Evolutionary conservation across 2,888 invertebrate genomes (phyloP).

Genomic region (Abrostola tripartita): DNA sequence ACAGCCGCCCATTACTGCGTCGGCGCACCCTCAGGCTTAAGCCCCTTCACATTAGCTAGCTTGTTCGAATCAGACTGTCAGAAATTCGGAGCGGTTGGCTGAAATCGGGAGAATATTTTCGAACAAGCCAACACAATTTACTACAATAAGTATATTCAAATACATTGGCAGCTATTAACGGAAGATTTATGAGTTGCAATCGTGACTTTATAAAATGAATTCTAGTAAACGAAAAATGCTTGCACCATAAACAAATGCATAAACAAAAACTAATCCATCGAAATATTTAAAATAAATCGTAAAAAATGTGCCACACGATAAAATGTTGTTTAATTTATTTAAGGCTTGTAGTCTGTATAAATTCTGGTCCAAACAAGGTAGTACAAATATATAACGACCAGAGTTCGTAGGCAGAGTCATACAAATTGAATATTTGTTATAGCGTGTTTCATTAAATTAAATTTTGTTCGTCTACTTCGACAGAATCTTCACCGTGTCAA

Average conservation of each 20-base stretch:
- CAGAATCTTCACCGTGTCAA: constrained; percentile 44
- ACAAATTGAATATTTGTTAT: constrained; percentile 33
- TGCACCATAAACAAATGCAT: too few species aligned
- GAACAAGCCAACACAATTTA: not conserved
- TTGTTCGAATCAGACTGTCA: constrained; percentile 46
- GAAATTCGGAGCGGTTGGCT: constrained; percentile 13
- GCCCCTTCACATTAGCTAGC: constrained; percentile 63
- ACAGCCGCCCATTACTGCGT: constrained; percentile 78
- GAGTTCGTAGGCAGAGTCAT: constrained; percentile 12
- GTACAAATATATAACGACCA: constrained; percentile 26
- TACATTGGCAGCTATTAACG: too few species aligned
- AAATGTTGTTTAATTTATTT: too few species aligned
- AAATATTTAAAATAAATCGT: too few species aligned
- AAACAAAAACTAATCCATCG: too few species aligned
- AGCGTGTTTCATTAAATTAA: constrained; percentile 49
- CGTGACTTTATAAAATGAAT: too few species aligned
- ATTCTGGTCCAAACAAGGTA: constrained; percentile 3
- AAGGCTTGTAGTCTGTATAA: not conserved
- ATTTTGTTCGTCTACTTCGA: constrained; percentile 37
- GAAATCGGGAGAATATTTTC: constrained; percentile 5
- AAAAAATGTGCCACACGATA: too few species aligned
- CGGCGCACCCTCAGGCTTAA: constrained; percentile 69
- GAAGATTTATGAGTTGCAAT: too few species aligned
- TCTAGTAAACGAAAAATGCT: too few species aligned
- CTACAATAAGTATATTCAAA: too few species aligned